Evolutionary conservation across 2,888 invertebrate genomes (phyloP), one percentile per base, ranked within the genome.

Genomic region (Tinea pellionella): DNA sequence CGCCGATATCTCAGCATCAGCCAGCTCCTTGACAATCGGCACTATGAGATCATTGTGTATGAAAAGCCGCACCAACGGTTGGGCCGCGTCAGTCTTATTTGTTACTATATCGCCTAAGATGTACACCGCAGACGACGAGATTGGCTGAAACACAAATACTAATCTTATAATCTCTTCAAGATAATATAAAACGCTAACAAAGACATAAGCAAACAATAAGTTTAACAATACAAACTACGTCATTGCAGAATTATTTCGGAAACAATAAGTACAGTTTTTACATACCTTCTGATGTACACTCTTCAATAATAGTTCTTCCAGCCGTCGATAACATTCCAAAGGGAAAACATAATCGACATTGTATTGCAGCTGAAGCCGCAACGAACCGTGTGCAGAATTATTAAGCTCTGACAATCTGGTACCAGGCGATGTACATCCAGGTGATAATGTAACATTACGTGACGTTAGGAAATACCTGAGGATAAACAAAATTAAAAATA

Each of bases 281-380:
- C 59, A 75, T 72, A 92, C 92, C 85, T 90, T 89, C 63, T 91
- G 88, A 63, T 90, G 89, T 58, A 92, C 89, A 70, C 93, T 94
- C 72, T 92, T 89, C 32, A 96, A 84, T 62, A 97, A 88, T 61
- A 96, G 87, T 74, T 92, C 91, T 72, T 94, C 90, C 12, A 97
- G 89, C 67, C 91, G 89, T 65, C 93, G 90, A 74, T 97, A 97
- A 68, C 93, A 93, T 67, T 92, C 90, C 61, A 94, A 89, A 43
- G 94, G 93, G 82, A 97, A 95, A 59, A 97, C 96, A 79, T 95
- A 92, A 87, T 96, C 96, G 53, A 95, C 93, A 15, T 94, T 94
- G 80, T 96, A 96, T 72, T 95, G 93, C 65, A 97, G 91, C 74
- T 94, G 93, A 61, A 97, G 90, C 62, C 97, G 90, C 65, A 97